Percentiles rank a stretch among this genome's conserved stretches.
Conservation (phyloP, 2,113 vertebrate genomes). For the Tragelaphus buxtoni region DNA sequence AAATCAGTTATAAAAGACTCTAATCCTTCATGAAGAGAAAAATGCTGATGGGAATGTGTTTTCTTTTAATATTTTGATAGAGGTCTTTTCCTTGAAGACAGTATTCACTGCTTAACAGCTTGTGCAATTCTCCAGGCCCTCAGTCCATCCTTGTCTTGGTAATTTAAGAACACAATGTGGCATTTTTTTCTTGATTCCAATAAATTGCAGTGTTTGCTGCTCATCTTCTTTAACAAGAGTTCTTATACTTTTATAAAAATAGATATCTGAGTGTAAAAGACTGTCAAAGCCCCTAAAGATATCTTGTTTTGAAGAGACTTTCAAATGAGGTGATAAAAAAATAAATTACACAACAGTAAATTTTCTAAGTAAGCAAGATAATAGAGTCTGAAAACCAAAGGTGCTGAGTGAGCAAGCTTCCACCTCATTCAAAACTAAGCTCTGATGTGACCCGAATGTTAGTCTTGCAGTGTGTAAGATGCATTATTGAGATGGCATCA, state of each 20-base stretch:
- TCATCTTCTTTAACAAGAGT: constrained; percentile 57
- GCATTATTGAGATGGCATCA: constrained; percentile 34
- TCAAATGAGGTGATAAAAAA: constrained; percentile 76
- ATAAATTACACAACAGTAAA: constrained; percentile 73
- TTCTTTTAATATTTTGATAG: constrained; percentile 39
- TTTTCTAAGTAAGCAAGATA: constrained; percentile 75
- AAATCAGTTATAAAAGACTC: not conserved
- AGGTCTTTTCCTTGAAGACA: not conserved
- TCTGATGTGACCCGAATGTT: constrained; percentile 62
- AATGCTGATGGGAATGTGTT: not conserved
- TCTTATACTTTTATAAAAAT: constrained; percentile 67
- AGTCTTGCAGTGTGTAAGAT: constrained; percentile 49
- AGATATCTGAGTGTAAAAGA: constrained; percentile 47
- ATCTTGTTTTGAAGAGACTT: constrained; percentile 43
- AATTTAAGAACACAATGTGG: constrained; percentile 26
- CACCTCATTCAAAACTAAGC: constrained; percentile 48
- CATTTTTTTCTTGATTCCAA: constrained; percentile 39
- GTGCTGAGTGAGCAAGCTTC: constrained; percentile 74
- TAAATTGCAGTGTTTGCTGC: constrained; percentile 42
- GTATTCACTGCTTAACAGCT: not conserved
- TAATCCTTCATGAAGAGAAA: not conserved
- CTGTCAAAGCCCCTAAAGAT: constrained; percentile 55
- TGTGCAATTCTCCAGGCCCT: not conserved
- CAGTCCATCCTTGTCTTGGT: constrained; percentile 45
- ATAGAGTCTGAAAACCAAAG: constrained; percentile 66